A percentile compares a stretch with the other conserved stretches of the same genome.
Conservation (phyloP, 1,140 invertebrate genomes). For the Bombus pyrosoma region DNA sequence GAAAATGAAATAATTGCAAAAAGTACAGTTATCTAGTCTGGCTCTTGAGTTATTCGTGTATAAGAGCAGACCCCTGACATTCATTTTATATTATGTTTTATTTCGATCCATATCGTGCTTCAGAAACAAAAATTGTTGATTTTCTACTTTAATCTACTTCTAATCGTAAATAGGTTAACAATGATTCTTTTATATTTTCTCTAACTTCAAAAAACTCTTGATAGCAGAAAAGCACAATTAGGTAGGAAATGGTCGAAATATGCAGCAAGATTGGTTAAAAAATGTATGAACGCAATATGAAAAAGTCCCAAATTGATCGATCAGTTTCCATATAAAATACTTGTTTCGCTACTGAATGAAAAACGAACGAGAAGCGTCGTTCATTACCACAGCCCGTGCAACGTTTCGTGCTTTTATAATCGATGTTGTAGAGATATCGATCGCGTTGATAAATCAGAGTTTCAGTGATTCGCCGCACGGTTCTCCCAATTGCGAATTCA, state of each 20-base stretch:
- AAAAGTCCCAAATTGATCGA: neutral
- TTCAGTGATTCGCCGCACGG: conserved; percentile 62
- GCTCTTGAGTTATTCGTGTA: too few species aligned
- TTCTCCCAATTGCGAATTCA: conserved; percentile 71
- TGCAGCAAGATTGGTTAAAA: neutral
- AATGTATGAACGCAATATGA: neutral
- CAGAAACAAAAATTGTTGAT: neutral
- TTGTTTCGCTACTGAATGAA: neutral
- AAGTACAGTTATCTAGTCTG: too few species aligned
- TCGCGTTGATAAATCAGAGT: conserved; percentile 66
- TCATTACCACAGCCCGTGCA: neutral
- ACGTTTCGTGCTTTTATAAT: conserved; percentile 7
- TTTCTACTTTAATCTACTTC: neutral
- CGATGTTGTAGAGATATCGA: conserved; percentile 14
- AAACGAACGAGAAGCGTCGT: conserved; percentile 1
- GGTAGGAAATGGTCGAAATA: neutral
- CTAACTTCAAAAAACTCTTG: neutral
- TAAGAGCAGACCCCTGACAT: too few species aligned
- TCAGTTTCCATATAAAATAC: neutral
- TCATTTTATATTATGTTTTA: too few species aligned
- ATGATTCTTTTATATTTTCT: neutral
- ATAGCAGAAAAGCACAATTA: neutral
- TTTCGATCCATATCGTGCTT: neutral
- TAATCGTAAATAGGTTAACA: neutral
- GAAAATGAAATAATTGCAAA: too few species aligned